A percentile compares a stretch with the other conserved stretches of the same genome.
phyloP scores from a whole-genome alignment of 2,113 vertebrate species.

The Chlamydotis undulata region DNA sequence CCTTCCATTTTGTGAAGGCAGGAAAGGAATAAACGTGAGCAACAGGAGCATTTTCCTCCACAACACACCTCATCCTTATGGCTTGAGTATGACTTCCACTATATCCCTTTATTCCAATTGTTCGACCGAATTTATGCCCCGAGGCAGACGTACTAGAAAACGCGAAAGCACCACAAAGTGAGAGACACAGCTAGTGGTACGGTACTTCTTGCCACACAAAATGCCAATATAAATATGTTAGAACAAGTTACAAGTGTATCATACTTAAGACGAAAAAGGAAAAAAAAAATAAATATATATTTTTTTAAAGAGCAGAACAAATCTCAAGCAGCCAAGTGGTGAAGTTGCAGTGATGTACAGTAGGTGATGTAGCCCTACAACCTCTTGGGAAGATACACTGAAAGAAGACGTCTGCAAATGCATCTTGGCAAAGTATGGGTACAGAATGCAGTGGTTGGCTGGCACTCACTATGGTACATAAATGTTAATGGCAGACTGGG shows the following conservation, averaged over 20 bases:
- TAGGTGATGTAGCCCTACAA: constrained; percentile 77
- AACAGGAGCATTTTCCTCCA: constrained; percentile 33
- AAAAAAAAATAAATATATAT: constrained; percentile 72
- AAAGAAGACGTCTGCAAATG: constrained; percentile 77
- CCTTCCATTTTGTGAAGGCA: constrained; percentile 41
- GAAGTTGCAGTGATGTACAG: constrained; percentile 75
- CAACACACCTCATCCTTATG: constrained; percentile 61
- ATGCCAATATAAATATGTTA: constrained; percentile 86
- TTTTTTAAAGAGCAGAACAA: constrained; percentile 75
- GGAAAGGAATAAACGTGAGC: constrained; percentile 33
- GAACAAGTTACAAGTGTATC: constrained; percentile 84
- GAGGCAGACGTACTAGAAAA: constrained; percentile 68
- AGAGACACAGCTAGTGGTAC: constrained; percentile 77
- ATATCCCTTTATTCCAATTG: constrained; percentile 71
- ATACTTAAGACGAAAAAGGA: constrained; percentile 76
- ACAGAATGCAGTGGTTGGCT: constrained; percentile 82
- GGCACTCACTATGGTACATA: constrained; percentile 83
- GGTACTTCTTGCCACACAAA: constrained; percentile 77
- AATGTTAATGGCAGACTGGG: constrained; percentile 76
- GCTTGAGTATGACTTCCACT: constrained; percentile 68
- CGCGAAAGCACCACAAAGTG: constrained; percentile 78
- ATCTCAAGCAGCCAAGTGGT: constrained; percentile 83
- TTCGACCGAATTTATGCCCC: constrained; percentile 62
- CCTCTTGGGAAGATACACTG: constrained; percentile 77
- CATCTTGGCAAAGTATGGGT: constrained; percentile 79